Conservation (phyloP, 1,140 invertebrate genomes). For the Lasioglossum baleicum region DNA sequence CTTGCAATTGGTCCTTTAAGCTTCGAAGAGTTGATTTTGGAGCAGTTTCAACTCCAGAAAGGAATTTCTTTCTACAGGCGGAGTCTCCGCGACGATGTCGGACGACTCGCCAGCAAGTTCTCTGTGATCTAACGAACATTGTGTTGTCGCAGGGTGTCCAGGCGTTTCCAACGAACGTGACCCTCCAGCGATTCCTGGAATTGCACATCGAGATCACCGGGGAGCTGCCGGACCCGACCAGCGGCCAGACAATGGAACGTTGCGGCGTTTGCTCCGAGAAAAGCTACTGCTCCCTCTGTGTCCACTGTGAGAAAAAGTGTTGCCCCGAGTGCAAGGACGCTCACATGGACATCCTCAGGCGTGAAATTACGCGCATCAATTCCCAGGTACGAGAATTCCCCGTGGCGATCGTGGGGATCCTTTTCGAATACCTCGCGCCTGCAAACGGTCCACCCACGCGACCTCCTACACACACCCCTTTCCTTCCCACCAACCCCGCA, state of each 20-base stretch:
- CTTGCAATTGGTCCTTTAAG: too few species aligned
- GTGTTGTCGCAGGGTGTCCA: conserved; percentile 86
- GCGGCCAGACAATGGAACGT: conserved; percentile 91
- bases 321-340: conserved; percentile 94
- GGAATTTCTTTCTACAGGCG: too few species aligned
- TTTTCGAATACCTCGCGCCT: background rate
- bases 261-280: conserved; percentile 97
- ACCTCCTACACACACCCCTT: too few species aligned
- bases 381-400: conserved; percentile 86
- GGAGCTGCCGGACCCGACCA: conserved; percentile 92
- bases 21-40: too few species aligned
- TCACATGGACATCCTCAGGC: conserved; percentile 96
- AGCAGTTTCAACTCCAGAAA: too few species aligned
- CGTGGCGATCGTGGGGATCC: background rate
- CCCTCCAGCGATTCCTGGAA: conserved; percentile 96
- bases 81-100: too few species aligned
- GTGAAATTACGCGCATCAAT: conserved; percentile 96
- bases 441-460: too few species aligned
- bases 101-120: too few species aligned
- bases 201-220: conserved; percentile 96
- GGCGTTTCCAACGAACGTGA: conserved; percentile 97
- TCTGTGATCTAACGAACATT: conserved; percentile 6
- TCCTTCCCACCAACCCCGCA: too few species aligned
- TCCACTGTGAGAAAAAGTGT: conserved; percentile 97
- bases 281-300: conserved; percentile 92